Evolutionary conservation across 2,113 vertebrate genomes (phyloP).

Genomic region (Chloropsis hardwickii): DNA sequence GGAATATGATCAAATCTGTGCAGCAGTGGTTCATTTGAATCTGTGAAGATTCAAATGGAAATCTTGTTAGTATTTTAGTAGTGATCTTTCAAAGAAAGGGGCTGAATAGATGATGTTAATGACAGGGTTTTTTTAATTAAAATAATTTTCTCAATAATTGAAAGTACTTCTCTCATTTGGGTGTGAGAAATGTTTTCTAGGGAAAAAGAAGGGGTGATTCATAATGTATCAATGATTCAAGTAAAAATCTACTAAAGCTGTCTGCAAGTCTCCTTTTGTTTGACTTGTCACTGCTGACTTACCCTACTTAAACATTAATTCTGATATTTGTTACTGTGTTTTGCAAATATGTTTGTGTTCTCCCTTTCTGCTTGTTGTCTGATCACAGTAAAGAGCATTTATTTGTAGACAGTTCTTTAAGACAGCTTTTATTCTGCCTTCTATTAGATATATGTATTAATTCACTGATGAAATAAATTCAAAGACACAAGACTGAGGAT

Average conservation of each 20-base stretch:
- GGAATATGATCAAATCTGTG: not conserved
- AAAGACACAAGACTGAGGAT: not conserved
- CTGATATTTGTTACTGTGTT: not conserved
- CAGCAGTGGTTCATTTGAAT: not conserved
- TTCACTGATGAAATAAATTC: not conserved
- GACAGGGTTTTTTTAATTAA: not conserved
- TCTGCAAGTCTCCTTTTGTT: not conserved
- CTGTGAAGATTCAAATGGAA: not conserved
- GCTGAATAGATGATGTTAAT: not conserved
- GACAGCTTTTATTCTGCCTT: not conserved
- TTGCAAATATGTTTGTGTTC: not conserved
- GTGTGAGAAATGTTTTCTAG: not conserved
- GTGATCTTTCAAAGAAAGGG: not conserved
- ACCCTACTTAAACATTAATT: not conserved
- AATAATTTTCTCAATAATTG: not conserved
- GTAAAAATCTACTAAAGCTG: not conserved
- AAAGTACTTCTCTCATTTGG: not conserved
- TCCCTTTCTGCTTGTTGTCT: not conserved
- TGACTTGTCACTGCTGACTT: not conserved
- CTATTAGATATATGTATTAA: not conserved
- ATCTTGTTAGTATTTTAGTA: not conserved
- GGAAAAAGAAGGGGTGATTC: not conserved
- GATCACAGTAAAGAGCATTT: not conserved
- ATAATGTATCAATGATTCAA: not conserved
- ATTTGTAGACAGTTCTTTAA: not conserved